Evolutionary conservation across 1,140 invertebrate genomes (phyloP).

Genomic region (Halesus radiatus): DNA sequence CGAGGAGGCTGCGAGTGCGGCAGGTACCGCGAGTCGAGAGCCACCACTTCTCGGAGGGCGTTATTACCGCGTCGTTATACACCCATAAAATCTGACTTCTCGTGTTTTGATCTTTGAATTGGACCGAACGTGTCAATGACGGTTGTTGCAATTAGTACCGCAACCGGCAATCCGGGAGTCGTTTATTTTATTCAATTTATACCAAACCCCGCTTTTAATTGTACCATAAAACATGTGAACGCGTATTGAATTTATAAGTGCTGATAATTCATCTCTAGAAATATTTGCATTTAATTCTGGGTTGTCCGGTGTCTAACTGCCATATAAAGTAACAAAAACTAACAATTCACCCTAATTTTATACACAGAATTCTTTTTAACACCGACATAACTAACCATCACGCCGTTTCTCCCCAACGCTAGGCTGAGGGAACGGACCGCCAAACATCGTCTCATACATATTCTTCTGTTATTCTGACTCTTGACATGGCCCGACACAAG

Average conservation of each 20-base stretch:
- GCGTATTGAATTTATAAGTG: constrained; percentile 26
- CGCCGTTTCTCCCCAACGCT: no score
- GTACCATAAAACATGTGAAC: constrained; percentile 29
- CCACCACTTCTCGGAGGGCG: constrained; percentile 20
- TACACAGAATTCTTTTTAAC: no score
- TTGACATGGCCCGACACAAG: no score
- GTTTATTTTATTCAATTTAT: constrained; percentile 35
- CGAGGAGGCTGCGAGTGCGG: neutral
- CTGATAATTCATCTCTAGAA: constrained; percentile 9
- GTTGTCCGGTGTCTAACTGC: neutral
- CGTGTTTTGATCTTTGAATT: constrained; percentile 43
- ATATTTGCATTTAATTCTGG: constrained; percentile 28
- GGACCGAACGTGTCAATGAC: constrained; percentile 40
- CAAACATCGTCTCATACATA: no score
- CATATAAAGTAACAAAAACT: no score
- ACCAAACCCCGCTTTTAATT: constrained; percentile 38
- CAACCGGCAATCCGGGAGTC: constrained; percentile 21
- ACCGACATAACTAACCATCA: no score
- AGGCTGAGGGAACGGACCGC: no score
- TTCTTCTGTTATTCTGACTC: no score
- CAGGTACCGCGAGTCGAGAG: neutral
- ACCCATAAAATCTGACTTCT: constrained; percentile 45
- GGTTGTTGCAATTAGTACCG: constrained; percentile 28
- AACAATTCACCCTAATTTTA: no score
- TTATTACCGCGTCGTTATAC: constrained; percentile 45